phyloP scores from a whole-genome alignment of 2,113 vertebrate species.

The Anarrhichthys ocellatus region DNA sequence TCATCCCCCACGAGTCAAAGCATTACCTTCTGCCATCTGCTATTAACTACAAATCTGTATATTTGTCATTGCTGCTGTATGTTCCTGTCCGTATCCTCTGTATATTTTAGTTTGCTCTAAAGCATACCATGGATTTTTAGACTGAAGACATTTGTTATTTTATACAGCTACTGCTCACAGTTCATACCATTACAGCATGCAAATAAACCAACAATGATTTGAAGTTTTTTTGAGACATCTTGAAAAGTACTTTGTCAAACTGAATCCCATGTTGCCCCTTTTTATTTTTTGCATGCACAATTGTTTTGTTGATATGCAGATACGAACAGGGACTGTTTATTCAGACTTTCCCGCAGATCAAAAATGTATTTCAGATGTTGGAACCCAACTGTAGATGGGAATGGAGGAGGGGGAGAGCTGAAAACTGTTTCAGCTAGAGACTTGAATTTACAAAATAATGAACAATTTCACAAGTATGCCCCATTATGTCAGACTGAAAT shows the following conservation, averaged over 20 bases:
- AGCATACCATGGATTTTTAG: neutral
- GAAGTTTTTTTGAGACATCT: slow-evolving; percentile 10
- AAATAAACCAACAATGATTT: neutral
- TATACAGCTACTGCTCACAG: neutral
- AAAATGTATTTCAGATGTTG: slow-evolving; percentile 44
- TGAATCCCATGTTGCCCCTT: slow-evolving; percentile 17
- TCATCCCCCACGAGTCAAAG: neutral
- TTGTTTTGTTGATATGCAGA: slow-evolving; percentile 13
- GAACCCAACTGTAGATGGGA: neutral
- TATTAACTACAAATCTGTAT: neutral
- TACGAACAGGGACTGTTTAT: neutral
- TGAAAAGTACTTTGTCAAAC: slow-evolving; percentile 17
- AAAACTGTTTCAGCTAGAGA: slow-evolving; percentile 14
- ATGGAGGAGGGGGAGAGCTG: neutral
- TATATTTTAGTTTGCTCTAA: slow-evolving; percentile 4
- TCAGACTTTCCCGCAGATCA: slow-evolving; percentile 23
- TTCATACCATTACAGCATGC: neutral
- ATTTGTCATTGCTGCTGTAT: neutral
- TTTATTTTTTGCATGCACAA: slow-evolving; percentile 12
- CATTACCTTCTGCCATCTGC: slow-evolving; percentile 11
- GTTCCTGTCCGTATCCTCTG: neutral
- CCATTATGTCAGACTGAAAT: slow-evolving; percentile 11
- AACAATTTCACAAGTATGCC: slow-evolving; percentile 10
- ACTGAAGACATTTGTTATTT: slow-evolving; percentile 5
- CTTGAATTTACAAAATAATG: slow-evolving; percentile 23